Conservation (phyloP, 1,140 invertebrate genomes). For the Ips nitidus region DNA sequence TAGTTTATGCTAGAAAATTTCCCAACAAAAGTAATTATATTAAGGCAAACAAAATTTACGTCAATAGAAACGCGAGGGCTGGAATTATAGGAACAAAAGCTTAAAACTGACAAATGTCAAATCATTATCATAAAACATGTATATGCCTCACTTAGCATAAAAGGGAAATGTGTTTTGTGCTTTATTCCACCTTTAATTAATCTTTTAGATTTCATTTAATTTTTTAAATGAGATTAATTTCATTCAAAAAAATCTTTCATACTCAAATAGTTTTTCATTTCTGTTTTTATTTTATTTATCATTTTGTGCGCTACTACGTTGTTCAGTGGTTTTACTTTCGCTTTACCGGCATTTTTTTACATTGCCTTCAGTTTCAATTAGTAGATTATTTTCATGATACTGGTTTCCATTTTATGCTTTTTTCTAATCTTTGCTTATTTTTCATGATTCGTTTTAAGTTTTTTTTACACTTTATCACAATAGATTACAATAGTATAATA, state of each 20-base stretch:
- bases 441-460: background rate
- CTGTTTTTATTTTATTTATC: background rate
- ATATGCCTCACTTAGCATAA: background rate
- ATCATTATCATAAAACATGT: background rate
- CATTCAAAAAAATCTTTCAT: background rate
- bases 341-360: too few relatives aligned
- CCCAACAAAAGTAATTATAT: too few relatives aligned
- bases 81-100: too few relatives aligned
- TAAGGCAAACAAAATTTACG: too few relatives aligned
- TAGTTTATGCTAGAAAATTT: too few relatives aligned
- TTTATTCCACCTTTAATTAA: background rate
- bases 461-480: background rate
- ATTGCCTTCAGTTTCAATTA: too few relatives aligned
- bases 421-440: background rate
- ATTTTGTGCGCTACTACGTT: background rate
- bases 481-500: background rate
- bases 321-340: too few relatives aligned
- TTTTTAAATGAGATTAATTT: background rate
- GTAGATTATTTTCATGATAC: too few relatives aligned
- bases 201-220: conserved; percentile 1
- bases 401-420: too few relatives aligned
- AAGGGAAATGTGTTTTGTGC: too few relatives aligned
- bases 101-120: background rate
- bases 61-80: too few relatives aligned
- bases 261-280: background rate